phyloP scores from a whole-genome alignment of 2,113 vertebrate species.

The Donacobius atricapilla region DNA sequence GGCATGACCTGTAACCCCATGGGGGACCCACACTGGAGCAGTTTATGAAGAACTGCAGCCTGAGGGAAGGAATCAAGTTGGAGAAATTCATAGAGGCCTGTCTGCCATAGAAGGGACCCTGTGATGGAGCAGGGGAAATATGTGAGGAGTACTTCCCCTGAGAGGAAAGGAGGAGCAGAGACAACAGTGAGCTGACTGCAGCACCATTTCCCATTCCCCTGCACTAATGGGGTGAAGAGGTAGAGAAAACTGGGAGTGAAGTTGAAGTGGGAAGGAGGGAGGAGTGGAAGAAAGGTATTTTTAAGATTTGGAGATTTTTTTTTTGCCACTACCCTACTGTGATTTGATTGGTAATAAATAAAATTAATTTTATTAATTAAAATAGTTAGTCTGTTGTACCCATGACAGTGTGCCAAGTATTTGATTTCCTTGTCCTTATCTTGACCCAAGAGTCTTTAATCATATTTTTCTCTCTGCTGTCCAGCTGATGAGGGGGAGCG shows the following conservation, averaged over 20 bases:
- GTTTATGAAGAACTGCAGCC: not conserved
- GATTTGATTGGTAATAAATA: not conserved
- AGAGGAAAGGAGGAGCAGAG: not conserved
- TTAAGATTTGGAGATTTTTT: not conserved
- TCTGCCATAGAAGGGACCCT: not conserved
- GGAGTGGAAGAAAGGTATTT: not conserved
- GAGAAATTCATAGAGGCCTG: not conserved
- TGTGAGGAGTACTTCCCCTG: not conserved
- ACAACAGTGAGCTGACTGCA: not conserved
- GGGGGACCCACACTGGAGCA: not conserved
- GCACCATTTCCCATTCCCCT: not conserved
- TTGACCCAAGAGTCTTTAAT: not conserved
- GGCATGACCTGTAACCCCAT: fast-evolving
- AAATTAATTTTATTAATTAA: not conserved
- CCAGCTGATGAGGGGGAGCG: not conserved
- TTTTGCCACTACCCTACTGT: not conserved
- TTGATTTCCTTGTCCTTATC: not conserved
- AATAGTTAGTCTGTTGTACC: not conserved
- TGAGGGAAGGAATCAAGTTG: not conserved
- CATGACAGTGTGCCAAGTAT: not conserved
- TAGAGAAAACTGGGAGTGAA: not conserved
- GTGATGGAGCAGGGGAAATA: not conserved
- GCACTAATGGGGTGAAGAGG: not conserved
- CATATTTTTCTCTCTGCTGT: not conserved
- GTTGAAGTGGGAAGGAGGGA: not conserved